Conservation (phyloP, 1,140 invertebrate species). For the Aphaenogaster floridana region DNA sequence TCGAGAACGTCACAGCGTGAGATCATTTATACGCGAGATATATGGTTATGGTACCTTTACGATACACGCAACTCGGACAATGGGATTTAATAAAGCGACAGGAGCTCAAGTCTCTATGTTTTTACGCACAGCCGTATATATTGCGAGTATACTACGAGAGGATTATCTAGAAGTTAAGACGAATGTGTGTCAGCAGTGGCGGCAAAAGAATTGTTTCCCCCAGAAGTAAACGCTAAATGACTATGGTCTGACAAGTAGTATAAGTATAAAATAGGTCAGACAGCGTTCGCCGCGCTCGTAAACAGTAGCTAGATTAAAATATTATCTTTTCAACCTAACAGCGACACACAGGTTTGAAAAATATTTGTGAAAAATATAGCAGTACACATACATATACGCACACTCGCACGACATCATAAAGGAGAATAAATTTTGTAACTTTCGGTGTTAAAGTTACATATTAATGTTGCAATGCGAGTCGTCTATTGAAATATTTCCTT, state of each 20-base stretch:
- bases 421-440: neutral
- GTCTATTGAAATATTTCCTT: conserved; percentile 2
- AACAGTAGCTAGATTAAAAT: conserved; percentile 37
- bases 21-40: conserved; percentile 17
- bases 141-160: neutral
- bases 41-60: neutral
- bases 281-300: conserved; percentile 13
- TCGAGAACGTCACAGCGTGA: neutral
- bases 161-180: conserved; percentile 37
- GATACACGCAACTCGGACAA: conserved; percentile 20
- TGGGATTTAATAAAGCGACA: neutral
- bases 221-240: conserved; percentile 3
- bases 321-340: neutral
- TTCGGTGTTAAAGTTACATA: neutral
- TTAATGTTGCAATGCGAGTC: neutral
- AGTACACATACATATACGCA: neutral
- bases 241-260: conserved; percentile 41
- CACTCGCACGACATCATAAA: neutral
- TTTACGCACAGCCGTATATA: neutral
- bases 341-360: neutral
- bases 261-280: conserved; percentile 47
- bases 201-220: neutral
- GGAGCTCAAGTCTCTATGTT: neutral
- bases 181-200: neutral
- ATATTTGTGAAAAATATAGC: conserved; percentile 8